phyloP scores from a whole-genome alignment of 2,797 vertebrate genomes.

The Dendrocincla tyrannina region DNA sequence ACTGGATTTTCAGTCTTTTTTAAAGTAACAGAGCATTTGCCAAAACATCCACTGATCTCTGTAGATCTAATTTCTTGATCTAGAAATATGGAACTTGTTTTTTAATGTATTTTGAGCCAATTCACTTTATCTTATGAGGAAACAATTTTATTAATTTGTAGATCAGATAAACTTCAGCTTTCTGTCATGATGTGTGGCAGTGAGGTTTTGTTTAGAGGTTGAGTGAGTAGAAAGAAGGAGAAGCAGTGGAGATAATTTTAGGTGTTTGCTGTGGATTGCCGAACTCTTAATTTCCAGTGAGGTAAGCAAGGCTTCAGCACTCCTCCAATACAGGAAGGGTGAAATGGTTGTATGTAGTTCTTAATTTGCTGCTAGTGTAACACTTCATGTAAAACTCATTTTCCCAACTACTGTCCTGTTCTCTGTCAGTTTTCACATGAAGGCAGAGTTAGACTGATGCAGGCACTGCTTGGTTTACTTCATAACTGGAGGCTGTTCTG shows the following conservation, averaged over 20 bases:
- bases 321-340: accelerated
- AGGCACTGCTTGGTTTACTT: background rate
- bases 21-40: background rate
- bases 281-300: background rate
- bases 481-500: background rate
- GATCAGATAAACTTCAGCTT: background rate
- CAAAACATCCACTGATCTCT: background rate
- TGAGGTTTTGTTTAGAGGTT: background rate
- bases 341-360: background rate
- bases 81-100: background rate
- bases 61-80: background rate
- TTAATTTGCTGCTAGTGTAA: background rate
- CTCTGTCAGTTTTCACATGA: background rate
- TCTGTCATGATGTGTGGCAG: background rate
- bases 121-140: background rate
- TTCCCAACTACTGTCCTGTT: background rate
- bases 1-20: background rate
- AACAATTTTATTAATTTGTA: background rate
- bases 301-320: background rate
- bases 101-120: background rate
- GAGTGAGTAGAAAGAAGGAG: background rate
- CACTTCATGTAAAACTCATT: background rate
- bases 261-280: background rate
- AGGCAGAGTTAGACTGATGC: background rate
- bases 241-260: background rate